Evolutionary conservation across 1,140 invertebrate genomes (phyloP).

Genomic region (Tyrophagus putrescentiae): DNA sequence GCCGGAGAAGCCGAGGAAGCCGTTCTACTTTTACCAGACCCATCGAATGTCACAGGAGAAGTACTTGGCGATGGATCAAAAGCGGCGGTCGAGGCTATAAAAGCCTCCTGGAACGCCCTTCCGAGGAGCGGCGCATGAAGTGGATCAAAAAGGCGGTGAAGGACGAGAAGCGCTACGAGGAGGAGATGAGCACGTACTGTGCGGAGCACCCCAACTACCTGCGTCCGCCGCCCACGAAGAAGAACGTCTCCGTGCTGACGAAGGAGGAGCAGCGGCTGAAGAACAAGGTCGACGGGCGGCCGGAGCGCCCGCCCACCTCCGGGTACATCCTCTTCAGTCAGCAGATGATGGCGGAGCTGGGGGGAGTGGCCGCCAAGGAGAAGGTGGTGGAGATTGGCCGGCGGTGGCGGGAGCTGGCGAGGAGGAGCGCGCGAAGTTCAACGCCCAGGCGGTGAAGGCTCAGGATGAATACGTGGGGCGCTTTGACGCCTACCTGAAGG

Average conservation of each 20-base stretch:
- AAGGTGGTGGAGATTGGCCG: slow-evolving; percentile 38
- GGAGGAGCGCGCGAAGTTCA: slow-evolving; percentile 29
- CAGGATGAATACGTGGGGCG: slow-evolving; percentile 28
- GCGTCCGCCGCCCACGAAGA: slow-evolving; percentile 20
- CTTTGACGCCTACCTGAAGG: slow-evolving; percentile 36
- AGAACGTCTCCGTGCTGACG: slow-evolving; percentile 28
- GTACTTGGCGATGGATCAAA: slow-evolving; percentile 30
- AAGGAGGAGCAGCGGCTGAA: slow-evolving; percentile 31
- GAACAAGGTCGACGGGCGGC: slow-evolving; percentile 29
- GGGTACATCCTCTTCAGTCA: slow-evolving; percentile 40
- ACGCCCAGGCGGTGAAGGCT: slow-evolving; percentile 27
- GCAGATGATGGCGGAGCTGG: slow-evolving; percentile 35
- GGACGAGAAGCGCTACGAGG: slow-evolving; percentile 29
- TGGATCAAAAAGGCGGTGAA: slow-evolving; percentile 31
- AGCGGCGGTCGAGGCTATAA: slow-evolving; percentile 33
- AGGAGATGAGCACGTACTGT: slow-evolving; percentile 27
- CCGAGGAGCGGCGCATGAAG: slow-evolving; percentile 35
- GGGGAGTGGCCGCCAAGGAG: slow-evolving; percentile 36
- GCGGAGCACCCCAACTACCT: slow-evolving; percentile 27
- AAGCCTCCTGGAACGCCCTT: slow-evolving; percentile 35
- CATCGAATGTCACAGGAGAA: slow-evolving; percentile 25
- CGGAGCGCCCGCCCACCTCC: slow-evolving; percentile 31
- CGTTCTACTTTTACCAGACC: slow-evolving; percentile 27
- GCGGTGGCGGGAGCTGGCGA: slow-evolving; percentile 37
- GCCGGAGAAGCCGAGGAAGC: slow-evolving; percentile 27